A percentile compares a stretch with the other conserved stretches of the same genome.
phyloP scores from a whole-genome alignment of 1,140 invertebrate species.

The Anastrepha ludens region DNA sequence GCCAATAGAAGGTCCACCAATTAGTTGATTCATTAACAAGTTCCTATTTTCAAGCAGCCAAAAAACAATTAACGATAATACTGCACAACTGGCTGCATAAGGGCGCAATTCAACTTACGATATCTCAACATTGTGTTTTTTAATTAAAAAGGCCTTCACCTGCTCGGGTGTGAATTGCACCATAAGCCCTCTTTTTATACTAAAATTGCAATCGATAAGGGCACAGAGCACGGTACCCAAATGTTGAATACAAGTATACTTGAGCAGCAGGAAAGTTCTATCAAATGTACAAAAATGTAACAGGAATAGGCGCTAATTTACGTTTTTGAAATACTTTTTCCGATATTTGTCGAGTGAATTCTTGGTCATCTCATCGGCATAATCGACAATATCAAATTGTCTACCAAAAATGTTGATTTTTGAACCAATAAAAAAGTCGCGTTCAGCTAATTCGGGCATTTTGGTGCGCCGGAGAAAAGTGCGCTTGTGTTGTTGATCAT shows the following conservation, averaged over 20 bases:
- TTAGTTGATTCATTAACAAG: conserved; percentile 79
- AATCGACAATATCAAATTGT: conserved; percentile 85
- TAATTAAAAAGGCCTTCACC: conserved; percentile 77
- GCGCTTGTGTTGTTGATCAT: conserved; percentile 83
- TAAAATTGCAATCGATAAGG: conserved; percentile 81
- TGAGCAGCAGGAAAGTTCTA: conserved; percentile 86
- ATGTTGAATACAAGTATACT: conserved; percentile 81
- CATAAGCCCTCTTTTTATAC: conserved; percentile 85
- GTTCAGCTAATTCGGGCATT: conserved; percentile 80
- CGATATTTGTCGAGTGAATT: conserved; percentile 78
- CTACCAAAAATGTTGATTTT: conserved; percentile 86
- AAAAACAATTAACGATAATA: not conserved
- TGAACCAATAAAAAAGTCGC: conserved; percentile 86
- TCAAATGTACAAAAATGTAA: conserved; percentile 6
- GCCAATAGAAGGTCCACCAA: conserved; percentile 83
- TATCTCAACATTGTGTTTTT: conserved; percentile 77
- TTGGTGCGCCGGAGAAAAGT: conserved; percentile 85
- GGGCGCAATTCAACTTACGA: conserved; percentile 75
- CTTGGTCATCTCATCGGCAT: conserved; percentile 82
- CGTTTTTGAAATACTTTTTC: conserved; percentile 76
- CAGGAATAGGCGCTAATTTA: not conserved
- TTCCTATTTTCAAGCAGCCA: conserved; percentile 63
- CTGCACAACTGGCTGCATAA: too few relatives aligned
- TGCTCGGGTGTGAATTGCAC: conserved; percentile 76
- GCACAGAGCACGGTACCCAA: conserved; percentile 84